Evolutionary conservation across 2,797 vertebrate species (phyloP), one percentile per base, ranked within the genome.

Genomic region (Galago senegalensis): DNA sequence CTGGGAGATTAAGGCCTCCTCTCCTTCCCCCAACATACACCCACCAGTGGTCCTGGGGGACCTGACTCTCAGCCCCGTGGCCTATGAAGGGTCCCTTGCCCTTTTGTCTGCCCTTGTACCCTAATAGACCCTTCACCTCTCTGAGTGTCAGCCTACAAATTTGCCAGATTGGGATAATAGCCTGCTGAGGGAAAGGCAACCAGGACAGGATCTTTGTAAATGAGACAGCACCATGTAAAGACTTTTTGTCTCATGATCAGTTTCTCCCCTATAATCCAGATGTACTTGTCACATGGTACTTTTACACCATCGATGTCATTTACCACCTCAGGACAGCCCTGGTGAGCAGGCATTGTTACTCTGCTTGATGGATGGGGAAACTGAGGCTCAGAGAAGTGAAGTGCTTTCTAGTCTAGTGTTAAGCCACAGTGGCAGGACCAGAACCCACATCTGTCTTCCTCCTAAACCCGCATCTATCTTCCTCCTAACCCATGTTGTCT

Each of bases 1-100:
- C 1, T 0, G 2, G 40, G 91, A 56, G 18, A 1, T 3, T 7
- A 40, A 34, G 40, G 12, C 9, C 49, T 7, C 4, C 18, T 0
- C 3, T 31, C 34, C 23, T 43, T 60, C 49, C 88, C 63, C n/a
- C 10, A 43, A 25, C 9, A 46, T 13, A 3, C 3, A 21, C 12
- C 46, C 53, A 31, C 20, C 17, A 27, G 85, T 27, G 29, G 87
- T 58, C 20, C 18, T 34, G 29, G 1, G 29, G 12, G 21, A 13
- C 43, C 25, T 23, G 61, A 25, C 65, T 63, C 65, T 61, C 9
- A 3, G n/a, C 29, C 49, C 70, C 49, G 31, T 53, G 11, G n/a
- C 60, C 87, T 10, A 8, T 8, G 16, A 23, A 23, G 8, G 56
- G 31, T 72, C 76, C 10, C 10, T 0, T 0, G 0, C 14, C 61